Evolutionary conservation across 2,113 vertebrate genomes (phyloP), one percentile per base, ranked within the genome.

Genomic region (Corapipo altera): DNA sequence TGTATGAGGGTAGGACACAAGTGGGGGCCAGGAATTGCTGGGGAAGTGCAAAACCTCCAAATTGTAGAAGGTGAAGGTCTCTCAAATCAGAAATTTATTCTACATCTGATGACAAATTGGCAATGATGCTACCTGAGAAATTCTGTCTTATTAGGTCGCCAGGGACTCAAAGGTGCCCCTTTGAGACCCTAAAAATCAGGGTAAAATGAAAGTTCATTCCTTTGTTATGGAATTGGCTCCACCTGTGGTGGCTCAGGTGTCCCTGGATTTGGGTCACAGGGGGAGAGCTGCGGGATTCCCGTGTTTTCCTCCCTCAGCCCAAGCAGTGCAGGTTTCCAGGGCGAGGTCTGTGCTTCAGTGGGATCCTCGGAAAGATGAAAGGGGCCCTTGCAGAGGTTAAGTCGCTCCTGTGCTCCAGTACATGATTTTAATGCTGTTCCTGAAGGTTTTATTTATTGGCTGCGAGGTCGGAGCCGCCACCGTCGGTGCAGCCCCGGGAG

Each of bases 1-100:
- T 54, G 33, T 33, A 21, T 19, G 69, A 77, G 69, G 54, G 43
- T 15, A 37, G 62, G 67, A 22, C 18, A 16, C 5, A 16, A 84
- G 48, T 3, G 0, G 28, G 46, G 52, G 3, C 13, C 8, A 23
- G 59, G 41, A 94, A 21, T 33, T 27, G 44, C 69, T 22, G 41
- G 32, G 65, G 46, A 77, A 51, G 32, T 5, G 5, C 11, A 21
- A 9, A 81, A 12, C 44, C 19, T 85, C 22, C 2, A 1, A 32
- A 6, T 0, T 44, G 24, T 12, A 5, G 33, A 12, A n/a, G 39
- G 33, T 9, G 22, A 27, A 46, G 12, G 4, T 55, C 2, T 1
- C 39, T 88, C 17, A 11, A 10, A 3, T 19, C 13, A 46, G 39
- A 9, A 30, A 9, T 17, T 48, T 69, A 61, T 73, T 37, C 27